Evolutionary conservation across 1,140 invertebrate species (phyloP).

Genomic region (Rhagoletis pomonella): DNA sequence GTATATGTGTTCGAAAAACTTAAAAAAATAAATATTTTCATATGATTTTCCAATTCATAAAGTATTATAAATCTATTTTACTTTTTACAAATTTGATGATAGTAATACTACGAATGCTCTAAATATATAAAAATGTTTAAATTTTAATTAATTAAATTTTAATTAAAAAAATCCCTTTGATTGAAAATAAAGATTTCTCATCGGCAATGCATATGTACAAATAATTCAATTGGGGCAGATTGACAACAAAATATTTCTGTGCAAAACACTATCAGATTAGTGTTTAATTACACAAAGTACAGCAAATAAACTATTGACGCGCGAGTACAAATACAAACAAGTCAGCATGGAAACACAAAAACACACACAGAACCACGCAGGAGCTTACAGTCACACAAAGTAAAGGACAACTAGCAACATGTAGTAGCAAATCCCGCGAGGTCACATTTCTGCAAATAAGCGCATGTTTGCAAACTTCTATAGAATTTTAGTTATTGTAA

Average conservation of each 20-base stretch:
- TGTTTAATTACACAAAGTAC: slow-evolving; percentile 33
- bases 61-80: no score
- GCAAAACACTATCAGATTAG: slow-evolving; percentile 20
- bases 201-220: no score
- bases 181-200: no score
- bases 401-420: background rate
- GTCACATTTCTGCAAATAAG: slow-evolving; percentile 8
- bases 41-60: no score
- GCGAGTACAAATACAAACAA: background rate
- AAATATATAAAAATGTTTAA: no score
- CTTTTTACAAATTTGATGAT: no score
- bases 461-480: background rate
- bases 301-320: background rate
- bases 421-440: background rate
- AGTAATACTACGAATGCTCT: no score
- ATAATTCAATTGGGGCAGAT: background rate
- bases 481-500: background rate
- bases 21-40: no score
- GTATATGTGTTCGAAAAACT: no score
- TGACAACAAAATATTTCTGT: background rate
- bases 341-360: background rate
- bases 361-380: background rate
- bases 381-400: background rate
- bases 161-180: no score
- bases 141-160: no score